Evolutionary conservation across 2,797 vertebrate species (phyloP).

Genomic region (Pteropus rufus): DNA sequence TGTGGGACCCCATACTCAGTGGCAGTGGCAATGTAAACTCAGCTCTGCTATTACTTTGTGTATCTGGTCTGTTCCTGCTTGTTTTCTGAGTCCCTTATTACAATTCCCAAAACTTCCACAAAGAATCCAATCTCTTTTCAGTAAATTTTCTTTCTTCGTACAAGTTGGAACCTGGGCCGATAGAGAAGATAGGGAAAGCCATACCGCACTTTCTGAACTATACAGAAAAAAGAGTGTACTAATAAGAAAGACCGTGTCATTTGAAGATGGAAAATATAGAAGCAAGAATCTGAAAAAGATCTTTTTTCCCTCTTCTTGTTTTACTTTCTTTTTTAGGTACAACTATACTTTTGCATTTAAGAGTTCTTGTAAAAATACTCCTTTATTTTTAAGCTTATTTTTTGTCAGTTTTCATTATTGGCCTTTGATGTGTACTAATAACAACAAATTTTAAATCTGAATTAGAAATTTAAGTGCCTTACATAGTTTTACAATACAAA

Average conservation of each 20-base stretch:
- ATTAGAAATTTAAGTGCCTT: not conserved
- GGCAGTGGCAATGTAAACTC: no score
- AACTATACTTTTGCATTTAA: not conserved
- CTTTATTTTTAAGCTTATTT: not conserved
- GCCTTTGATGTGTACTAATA: not conserved
- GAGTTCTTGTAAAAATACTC: not conserved
- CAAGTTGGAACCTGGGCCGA: not conserved
- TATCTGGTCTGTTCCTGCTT: not conserved
- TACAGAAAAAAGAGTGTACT: not conserved
- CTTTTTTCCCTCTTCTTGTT: not conserved
- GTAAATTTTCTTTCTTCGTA: not conserved
- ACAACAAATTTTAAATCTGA: not conserved
- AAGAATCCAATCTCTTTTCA: not conserved
- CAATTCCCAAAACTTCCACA: not conserved
- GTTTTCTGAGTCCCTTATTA: not conserved
- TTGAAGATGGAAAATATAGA: not conserved
- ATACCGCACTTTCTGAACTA: not conserved
- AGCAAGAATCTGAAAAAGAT: not conserved
- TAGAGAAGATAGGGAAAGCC: not conserved
- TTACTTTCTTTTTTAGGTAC: not conserved
- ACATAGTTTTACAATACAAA: not conserved
- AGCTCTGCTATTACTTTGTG: not conserved
- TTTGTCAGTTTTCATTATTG: not conserved
- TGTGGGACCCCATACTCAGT: not conserved
- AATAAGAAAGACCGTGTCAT: not conserved